These are phyloP conservation scores for Micrasema longulum DNA, from an alignment of 1,140 invertebrate genomes.

Conservation along the genomic window DNA sequence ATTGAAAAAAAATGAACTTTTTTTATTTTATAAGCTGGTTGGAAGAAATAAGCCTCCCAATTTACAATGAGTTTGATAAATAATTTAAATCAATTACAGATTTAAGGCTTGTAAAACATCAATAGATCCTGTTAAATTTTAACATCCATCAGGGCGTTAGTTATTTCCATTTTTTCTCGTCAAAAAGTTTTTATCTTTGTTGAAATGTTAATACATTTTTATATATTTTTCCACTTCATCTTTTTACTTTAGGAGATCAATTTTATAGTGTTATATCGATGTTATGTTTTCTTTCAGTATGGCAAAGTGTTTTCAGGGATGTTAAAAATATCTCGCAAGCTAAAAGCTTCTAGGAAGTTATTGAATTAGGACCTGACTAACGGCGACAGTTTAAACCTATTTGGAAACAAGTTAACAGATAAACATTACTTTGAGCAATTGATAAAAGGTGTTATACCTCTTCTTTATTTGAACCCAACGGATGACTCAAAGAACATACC, in stretches of 20 bases:
- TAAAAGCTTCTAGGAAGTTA: constrained; percentile 33
- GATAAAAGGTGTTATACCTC: no score
- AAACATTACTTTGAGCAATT: no score
- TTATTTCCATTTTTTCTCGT: background rate
- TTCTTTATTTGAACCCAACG: no score
- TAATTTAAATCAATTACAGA: no score
- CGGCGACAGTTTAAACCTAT: constrained; percentile 20
- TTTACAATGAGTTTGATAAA: no score
- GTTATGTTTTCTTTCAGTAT: constrained; percentile 6
- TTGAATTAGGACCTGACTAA: constrained; percentile 32
- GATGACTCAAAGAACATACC: no score
- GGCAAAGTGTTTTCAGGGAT: constrained; percentile 23
- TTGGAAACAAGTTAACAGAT: constrained; percentile 20
- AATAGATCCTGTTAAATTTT: no score
- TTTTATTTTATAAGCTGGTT: no score
- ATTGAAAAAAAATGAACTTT: no score
- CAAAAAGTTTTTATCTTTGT: background rate
- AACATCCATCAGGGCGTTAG: background rate
- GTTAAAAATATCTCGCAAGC: constrained; percentile 13
- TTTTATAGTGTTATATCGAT: constrained; percentile 15
- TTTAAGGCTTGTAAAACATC: no score
- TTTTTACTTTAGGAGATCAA: background rate
- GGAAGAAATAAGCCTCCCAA: no score
- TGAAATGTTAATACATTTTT: background rate
- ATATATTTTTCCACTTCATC: background rate